Evolutionary conservation across 2,888 invertebrate species (phyloP).

Genomic region (Drosophila colorata): DNA sequence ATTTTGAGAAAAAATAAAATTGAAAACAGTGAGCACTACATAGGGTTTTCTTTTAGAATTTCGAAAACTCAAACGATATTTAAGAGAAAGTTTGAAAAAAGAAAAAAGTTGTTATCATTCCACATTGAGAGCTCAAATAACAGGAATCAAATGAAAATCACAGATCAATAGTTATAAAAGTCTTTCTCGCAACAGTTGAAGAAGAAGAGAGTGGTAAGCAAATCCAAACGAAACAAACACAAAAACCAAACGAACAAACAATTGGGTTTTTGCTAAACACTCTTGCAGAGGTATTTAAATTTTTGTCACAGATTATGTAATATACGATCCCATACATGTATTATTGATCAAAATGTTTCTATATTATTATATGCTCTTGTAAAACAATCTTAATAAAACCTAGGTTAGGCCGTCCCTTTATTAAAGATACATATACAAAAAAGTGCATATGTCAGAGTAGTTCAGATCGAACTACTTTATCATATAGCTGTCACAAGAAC

Average conservation of each 20-base stretch:
- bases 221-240: constrained; percentile 30
- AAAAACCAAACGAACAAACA: constrained; percentile 72
- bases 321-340: no score
- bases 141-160: constrained; percentile 6
- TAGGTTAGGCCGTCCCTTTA: no score
- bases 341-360: no score
- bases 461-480: no score
- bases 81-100: constrained; percentile 20
- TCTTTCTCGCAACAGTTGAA: constrained; percentile 12
- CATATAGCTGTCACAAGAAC: no score
- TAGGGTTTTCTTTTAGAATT: constrained; percentile 27
- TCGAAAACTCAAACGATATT: constrained; percentile 37
- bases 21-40: not conserved
- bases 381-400: no score
- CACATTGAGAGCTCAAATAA: constrained; percentile 68
- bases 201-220: constrained; percentile 18
- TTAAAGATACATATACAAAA: no score
- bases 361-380: no score
- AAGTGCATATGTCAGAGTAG: no score
- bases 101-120: constrained; percentile 54
- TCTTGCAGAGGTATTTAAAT: constrained; percentile 4
- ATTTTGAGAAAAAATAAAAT: constrained; percentile 7
- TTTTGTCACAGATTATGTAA: no score
- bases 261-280: constrained; percentile 16
- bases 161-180: not conserved